Evolutionary conservation across 2,797 vertebrate species (phyloP), one percentile per base, ranked within the genome.

Genomic region (Tragelaphus eurycerus): DNA sequence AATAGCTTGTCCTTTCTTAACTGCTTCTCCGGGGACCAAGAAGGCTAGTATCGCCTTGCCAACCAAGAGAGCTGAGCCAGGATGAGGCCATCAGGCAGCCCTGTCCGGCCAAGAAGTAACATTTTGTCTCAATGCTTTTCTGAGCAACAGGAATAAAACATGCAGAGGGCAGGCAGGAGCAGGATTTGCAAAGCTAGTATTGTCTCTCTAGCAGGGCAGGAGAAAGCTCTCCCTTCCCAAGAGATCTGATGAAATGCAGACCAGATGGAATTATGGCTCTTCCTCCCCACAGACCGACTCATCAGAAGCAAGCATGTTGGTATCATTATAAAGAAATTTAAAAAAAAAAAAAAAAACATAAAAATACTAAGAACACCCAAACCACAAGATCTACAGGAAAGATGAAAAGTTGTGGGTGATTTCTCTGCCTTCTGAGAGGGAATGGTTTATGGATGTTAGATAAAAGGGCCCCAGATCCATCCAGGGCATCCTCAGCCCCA

Each of bases 111-210:
- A 97, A 96, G 89, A 96, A 93, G 74, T 85, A 76, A 84, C 43
- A 55, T 84, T 95, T 92, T 90, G 57, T 67, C 62, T 86, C 54
- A 54, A 6, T 19, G 55, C n/a, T 97, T 95, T 96, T 84, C 86
- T 5, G 50, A 90, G 62, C 13, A 34, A 38, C 1, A 87, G 79
- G 21, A 71, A 90, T 96, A 29, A 89, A 85, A 82, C 55, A 62
- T 55, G 23, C 71, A 43, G 59, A 34, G 25, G n/a, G 79, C 67
- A 86, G n/a, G 76, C 57, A 79, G 89, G 43, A 81, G 62, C 15
- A 52, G 57, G 17, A 5, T 55, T 78, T 43, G 64, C 34, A 78
- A 90, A 82, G 7, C 48, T 76, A 38, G 11, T 13, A 14, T 19
- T 91, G 3, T 90, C 43, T 94, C 46, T 34, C 52, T 46, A 84